Percentiles rank a stretch among this genome's conserved stretches.
These are phyloP conservation scores for Hemichromis elongatus DNA, from an alignment of 2,113 vertebrate species.

Conservation along the genomic window DNA sequence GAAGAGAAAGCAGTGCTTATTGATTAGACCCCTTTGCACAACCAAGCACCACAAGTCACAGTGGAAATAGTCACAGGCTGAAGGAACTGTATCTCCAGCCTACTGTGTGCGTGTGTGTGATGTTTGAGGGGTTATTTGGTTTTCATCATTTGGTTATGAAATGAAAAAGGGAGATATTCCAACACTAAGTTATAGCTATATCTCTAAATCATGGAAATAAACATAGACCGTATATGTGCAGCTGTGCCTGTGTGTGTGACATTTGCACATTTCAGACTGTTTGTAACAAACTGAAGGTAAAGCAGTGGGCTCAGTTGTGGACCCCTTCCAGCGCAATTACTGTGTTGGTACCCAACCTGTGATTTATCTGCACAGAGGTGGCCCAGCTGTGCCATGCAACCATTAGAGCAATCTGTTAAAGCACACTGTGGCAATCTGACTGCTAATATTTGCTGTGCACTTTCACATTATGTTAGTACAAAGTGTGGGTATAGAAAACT, in stretches of 20 bases:
- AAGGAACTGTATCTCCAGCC: not conserved
- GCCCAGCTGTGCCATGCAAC: not conserved
- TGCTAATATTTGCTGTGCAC: not conserved
- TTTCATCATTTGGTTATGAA: not conserved
- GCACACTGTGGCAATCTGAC: not conserved
- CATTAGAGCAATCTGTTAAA: not conserved
- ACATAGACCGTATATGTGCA: not conserved
- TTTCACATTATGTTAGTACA: not conserved
- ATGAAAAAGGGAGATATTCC: not conserved
- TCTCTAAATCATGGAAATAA: not conserved
- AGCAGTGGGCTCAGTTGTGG: not conserved
- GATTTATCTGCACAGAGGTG: not conserved
- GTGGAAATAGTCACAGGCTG: conserved; percentile 63
- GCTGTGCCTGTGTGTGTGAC: not conserved
- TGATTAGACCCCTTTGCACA: conserved; percentile 16
- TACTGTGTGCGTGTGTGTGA: not conserved
- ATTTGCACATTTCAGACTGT: not conserved
- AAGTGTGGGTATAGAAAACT: not conserved
- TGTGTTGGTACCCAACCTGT: not conserved
- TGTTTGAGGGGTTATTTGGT: not conserved
- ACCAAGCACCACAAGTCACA: conserved; percentile 8
- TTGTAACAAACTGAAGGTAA: not conserved
- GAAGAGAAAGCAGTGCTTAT: conserved; percentile 64
- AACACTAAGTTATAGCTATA: not conserved
- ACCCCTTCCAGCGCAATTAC: not conserved